phyloP scores from a whole-genome alignment of 2,113 vertebrate species.

The Labrus mixtus region DNA sequence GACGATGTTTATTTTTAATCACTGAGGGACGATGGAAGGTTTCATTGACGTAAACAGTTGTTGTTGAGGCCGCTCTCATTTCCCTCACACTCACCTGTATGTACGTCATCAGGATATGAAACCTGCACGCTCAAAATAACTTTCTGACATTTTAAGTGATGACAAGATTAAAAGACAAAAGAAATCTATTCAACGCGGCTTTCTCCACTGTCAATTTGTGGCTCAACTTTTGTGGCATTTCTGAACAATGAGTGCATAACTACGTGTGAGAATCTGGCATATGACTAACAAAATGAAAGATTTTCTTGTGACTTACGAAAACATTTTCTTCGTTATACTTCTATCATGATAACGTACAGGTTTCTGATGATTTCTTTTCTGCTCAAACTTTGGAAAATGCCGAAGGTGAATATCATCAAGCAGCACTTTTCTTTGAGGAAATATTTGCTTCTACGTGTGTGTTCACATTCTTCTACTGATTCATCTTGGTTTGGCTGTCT shows the following conservation, averaged over 20 bases:
- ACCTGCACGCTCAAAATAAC: neutral
- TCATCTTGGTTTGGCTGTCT: neutral
- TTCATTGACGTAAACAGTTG: no score
- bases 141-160: neutral
- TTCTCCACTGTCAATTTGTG: no score
- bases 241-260: neutral
- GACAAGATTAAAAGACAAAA: neutral
- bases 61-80: neutral
- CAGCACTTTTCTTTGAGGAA: neutral
- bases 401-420: neutral
- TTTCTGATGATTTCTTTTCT: neutral
- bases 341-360: neutral
- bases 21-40: no score
- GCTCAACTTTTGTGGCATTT: neutral
- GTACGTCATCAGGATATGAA: neutral
- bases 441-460: neutral
- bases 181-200: no score
- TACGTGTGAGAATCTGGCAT: neutral
- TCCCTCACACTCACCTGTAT: neutral
- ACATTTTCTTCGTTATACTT: neutral
- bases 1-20: no score
- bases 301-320: neutral
- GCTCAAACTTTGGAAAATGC: neutral
- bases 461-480: conserved; percentile 1
- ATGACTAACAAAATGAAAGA: neutral